A percentile compares a stretch with the other conserved stretches of the same genome.
Evolutionary conservation across 2,888 invertebrate genomes (phyloP).

Genomic region (Hartigia nigra): DNA sequence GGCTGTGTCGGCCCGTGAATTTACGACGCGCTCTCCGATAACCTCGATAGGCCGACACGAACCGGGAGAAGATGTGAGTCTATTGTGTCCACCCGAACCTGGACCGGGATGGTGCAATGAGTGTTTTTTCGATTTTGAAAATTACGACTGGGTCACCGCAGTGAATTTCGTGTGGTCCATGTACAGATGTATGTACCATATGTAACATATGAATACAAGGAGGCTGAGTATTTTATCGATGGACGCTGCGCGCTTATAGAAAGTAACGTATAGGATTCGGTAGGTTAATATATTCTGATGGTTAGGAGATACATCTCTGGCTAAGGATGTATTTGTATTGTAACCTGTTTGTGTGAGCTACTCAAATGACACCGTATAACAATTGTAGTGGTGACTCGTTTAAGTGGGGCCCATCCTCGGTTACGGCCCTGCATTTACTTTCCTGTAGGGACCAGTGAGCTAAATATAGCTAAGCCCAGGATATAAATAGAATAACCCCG

Average conservation of each 20-base stretch:
- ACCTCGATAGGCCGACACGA: conserved; percentile 47
- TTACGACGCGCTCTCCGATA: conserved; percentile 46
- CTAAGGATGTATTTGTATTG: neutral
- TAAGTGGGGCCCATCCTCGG: neutral
- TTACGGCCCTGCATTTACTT: conserved; percentile 18
- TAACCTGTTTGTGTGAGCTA: neutral
- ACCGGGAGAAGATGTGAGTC: conserved; percentile 1
- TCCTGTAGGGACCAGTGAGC: conserved; percentile 41
- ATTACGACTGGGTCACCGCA: neutral
- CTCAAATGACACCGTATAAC: neutral
- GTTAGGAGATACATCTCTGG: neutral
- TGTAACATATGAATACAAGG: neutral
- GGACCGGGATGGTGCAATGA: neutral
- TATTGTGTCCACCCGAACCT: neutral
- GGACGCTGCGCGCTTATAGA: neutral
- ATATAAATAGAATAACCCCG: conserved; percentile 54
- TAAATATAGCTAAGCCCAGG: conserved; percentile 56
- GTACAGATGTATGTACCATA: neutral
- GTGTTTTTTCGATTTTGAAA: neutral
- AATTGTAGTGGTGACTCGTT: neutral
- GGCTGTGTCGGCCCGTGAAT: conserved; percentile 41
- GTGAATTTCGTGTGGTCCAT: neutral
- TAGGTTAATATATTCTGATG: neutral
- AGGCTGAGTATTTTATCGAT: neutral
- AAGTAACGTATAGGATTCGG: neutral